Conservation (phyloP, 1,140 invertebrate species). For the Maniola jurtina region DNA sequence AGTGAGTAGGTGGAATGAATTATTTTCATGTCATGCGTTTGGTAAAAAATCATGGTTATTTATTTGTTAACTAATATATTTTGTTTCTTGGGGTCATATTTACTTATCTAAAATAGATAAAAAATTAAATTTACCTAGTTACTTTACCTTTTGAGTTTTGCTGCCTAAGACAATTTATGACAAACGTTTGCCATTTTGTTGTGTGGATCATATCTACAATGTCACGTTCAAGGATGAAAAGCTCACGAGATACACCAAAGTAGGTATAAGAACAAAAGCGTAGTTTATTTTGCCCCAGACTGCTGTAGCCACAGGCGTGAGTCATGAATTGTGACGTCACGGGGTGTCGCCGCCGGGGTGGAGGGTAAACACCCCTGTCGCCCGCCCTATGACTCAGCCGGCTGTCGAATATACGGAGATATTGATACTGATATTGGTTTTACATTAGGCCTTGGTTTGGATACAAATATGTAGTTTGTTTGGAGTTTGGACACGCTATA, state of each 20-base stretch:
- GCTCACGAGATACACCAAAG: neutral
- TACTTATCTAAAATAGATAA: too few relatives aligned
- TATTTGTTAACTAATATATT: too few relatives aligned
- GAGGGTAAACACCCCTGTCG: slow-evolving; percentile 14
- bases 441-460: slow-evolving; percentile 10
- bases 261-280: neutral
- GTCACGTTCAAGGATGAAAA: slow-evolving; percentile 27
- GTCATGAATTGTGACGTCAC: slow-evolving; percentile 31
- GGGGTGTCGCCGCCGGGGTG: slow-evolving; percentile 18
- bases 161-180: neutral
- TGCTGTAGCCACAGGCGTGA: slow-evolving; percentile 25
- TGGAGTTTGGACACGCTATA: neutral
- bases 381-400: slow-evolving; percentile 23
- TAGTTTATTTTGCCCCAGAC: slow-evolving; percentile 24
- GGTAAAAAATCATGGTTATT: too few relatives aligned
- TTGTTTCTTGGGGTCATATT: too few relatives aligned
- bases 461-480: neutral
- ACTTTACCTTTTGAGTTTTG: neutral
- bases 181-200: neutral
- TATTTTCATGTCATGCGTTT: too few relatives aligned
- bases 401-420: slow-evolving; percentile 13
- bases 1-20: too few relatives aligned
- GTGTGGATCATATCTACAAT: slow-evolving; percentile 17
- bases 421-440: slow-evolving; percentile 26
- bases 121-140: too few relatives aligned